These are phyloP conservation scores for Cerceris rybyensis DNA, from an alignment of 2,888 invertebrate genomes.

Conservation along the genomic window DNA sequence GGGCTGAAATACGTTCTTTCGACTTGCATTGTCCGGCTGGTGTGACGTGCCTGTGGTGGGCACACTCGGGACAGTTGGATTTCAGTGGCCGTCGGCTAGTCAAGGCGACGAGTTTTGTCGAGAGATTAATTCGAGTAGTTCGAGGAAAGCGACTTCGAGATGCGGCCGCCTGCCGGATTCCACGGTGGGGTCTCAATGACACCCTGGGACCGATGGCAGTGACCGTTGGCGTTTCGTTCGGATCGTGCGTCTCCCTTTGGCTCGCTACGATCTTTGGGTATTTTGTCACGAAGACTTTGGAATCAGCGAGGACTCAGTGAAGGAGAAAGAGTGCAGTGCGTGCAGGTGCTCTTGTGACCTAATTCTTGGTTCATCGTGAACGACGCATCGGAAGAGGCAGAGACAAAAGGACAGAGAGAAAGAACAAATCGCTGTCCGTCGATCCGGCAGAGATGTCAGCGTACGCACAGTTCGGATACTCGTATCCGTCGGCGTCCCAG, in stretches of 20 bases:
- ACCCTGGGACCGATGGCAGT: constrained; percentile 68
- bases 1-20: not conserved
- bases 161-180: constrained; percentile 44
- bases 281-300: constrained; percentile 16
- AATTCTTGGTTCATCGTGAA: constrained; percentile 53
- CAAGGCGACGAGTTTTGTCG: not conserved
- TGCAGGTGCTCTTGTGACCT: constrained; percentile 70
- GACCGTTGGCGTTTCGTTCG: constrained; percentile 40
- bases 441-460: constrained; percentile 84
- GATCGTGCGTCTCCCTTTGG: constrained; percentile 35
- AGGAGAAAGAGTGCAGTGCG: constrained; percentile 71
- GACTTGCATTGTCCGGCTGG: no score
- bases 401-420: constrained; percentile 14
- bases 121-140: not conserved
- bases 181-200: constrained; percentile 44
- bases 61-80: constrained; percentile 11
- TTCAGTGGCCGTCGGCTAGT: constrained; percentile 12
- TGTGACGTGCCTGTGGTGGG: not conserved
- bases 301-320: constrained; percentile 37
- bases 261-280: constrained; percentile 17
- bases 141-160: constrained; percentile 29
- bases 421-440: constrained; percentile 24
- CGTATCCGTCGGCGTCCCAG: constrained; percentile 96
- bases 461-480: constrained; percentile 96
- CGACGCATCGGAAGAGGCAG: constrained; percentile 25